A percentile compares a stretch with the other conserved stretches of the same genome.
phyloP scores from a whole-genome alignment of 2,888 invertebrate species.

The Agriopis marginaria region DNA sequence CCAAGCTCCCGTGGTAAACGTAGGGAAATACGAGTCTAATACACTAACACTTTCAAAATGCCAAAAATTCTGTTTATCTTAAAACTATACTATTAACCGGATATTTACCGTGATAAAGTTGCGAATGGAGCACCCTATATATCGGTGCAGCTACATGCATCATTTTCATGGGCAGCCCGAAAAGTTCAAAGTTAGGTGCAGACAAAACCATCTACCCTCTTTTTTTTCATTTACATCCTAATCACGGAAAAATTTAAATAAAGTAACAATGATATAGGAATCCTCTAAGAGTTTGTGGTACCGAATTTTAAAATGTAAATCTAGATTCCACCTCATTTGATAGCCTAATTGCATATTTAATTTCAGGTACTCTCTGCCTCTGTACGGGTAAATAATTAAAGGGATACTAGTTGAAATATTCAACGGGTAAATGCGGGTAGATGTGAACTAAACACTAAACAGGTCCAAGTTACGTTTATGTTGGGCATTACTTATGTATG shows the following conservation, averaged over 20 bases:
- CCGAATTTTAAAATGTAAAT: neutral
- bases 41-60: neutral
- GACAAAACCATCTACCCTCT: no score
- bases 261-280: no score
- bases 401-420: slow-evolving; percentile 46
- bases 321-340: neutral
- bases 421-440: slow-evolving; percentile 29
- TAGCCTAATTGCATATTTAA: slow-evolving; percentile 20
- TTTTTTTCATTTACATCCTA: no score
- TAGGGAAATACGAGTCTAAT: neutral
- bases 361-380: slow-evolving; percentile 4
- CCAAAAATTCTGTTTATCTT: no score
- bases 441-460: slow-evolving; percentile 30
- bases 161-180: no score
- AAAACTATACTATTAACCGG: no score
- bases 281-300: neutral
- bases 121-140: no score
- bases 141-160: no score
- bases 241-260: no score
- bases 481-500: slow-evolving; percentile 26
- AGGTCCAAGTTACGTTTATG: slow-evolving; percentile 23
- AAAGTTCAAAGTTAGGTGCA: no score
- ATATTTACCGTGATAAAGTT: no score
- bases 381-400: slow-evolving; percentile 40
- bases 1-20: neutral